phyloP scores from a whole-genome alignment of 1,140 invertebrate species.

The Nixonia krombeini region DNA sequence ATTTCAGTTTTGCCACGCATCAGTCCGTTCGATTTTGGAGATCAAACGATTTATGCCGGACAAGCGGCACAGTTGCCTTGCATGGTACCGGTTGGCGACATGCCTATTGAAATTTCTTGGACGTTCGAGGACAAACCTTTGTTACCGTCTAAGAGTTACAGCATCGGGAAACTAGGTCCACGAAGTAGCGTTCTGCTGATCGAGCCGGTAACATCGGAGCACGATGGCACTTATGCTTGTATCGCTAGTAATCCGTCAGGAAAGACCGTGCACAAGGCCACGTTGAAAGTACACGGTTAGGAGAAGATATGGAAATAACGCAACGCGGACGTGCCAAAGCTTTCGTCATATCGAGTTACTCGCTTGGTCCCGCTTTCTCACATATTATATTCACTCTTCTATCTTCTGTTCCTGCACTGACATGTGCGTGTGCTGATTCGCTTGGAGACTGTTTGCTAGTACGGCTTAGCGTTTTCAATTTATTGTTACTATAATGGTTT shows the following conservation, averaged over 20 bases:
- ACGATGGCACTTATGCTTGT: constrained; percentile 78
- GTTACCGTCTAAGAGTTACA: constrained; percentile 67
- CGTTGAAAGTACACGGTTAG: constrained; percentile 75
- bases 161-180: constrained; percentile 69
- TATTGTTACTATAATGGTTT: too few species aligned
- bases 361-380: constrained; percentile 6
- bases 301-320: constrained; percentile 23
- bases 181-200: constrained; percentile 74
- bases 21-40: constrained; percentile 78
- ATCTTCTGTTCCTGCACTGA: constrained; percentile 2
- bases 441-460: background rate
- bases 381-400: background rate
- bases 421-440: background rate
- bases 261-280: constrained; percentile 72
- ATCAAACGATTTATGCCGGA: constrained; percentile 77
- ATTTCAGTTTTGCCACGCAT: constrained; percentile 81
- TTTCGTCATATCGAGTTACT: constrained; percentile 27
- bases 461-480: background rate
- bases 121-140: constrained; percentile 71
- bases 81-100: constrained; percentile 79
- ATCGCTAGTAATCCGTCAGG: constrained; percentile 78
- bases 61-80: constrained; percentile 80
- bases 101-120: constrained; percentile 80
- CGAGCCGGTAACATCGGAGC: constrained; percentile 71
- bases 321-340: constrained; percentile 7